A percentile compares a stretch with the other conserved stretches of the same genome.
Conservation (phyloP, 2,113 vertebrate species). For the Cottus gobio region DNA sequence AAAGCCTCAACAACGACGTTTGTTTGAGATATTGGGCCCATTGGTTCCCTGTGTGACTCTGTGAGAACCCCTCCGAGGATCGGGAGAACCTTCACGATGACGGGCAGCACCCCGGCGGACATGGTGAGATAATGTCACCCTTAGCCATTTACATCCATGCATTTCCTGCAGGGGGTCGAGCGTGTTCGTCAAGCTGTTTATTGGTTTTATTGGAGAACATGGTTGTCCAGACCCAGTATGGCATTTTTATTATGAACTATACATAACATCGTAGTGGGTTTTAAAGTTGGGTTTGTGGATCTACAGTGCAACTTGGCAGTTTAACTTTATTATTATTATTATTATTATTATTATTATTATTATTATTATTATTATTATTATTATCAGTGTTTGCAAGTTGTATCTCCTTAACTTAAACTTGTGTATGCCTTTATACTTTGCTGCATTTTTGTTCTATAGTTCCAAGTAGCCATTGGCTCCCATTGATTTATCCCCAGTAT, state of each 20-base stretch:
- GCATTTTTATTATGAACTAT: not conserved
- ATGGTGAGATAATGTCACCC: constrained; percentile 76
- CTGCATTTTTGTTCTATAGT: not conserved
- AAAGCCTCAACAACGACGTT: constrained; percentile 15
- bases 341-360: too few relatives aligned
- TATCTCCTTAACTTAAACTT: not conserved
- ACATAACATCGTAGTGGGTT: not conserved
- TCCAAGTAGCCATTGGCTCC: not conserved
- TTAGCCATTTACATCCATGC: not conserved
- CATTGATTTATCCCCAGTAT: not conserved
- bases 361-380: too few relatives aligned
- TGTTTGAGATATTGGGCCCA: not conserved
- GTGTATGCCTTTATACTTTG: not conserved
- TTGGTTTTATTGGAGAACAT: not conserved
- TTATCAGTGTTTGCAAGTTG: not conserved
- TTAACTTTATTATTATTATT: not conserved
- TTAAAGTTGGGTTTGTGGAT: not conserved
- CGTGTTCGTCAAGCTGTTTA: not conserved
- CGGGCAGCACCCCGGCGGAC: constrained; percentile 80
- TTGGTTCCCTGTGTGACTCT: not conserved
- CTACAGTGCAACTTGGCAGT: not conserved
- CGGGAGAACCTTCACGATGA: constrained; percentile 75
- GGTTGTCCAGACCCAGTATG: not conserved
- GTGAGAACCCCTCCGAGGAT: constrained; percentile 51
- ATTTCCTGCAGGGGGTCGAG: not conserved